Evolutionary conservation across 1,140 invertebrate genomes (phyloP).

Genomic region (Micrasema minimum): DNA sequence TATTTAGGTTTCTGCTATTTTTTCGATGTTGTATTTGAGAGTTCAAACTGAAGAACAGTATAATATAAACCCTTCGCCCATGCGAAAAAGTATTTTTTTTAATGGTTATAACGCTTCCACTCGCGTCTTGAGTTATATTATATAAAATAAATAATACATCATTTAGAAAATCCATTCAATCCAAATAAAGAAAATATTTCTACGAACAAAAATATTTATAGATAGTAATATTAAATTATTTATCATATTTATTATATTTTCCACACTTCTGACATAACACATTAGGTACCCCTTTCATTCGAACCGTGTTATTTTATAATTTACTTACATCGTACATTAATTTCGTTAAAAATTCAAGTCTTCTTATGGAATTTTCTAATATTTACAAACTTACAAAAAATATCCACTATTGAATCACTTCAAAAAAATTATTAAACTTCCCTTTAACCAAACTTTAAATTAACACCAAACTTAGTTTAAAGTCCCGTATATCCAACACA

Average conservation of each 20-base stretch:
- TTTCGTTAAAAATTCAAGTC: constrained; percentile 29
- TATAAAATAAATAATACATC: not conserved
- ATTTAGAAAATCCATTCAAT: not conserved
- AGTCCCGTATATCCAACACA: constrained; percentile 20
- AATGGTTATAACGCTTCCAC: too few species aligned
- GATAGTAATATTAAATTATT: not conserved
- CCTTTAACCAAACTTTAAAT: not conserved
- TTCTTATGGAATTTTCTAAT: constrained; percentile 28
- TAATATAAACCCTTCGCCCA: too few species aligned
- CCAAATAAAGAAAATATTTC: not conserved
- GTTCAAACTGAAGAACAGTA: too few species aligned
- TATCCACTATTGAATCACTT: not conserved
- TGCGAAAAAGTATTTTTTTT: too few species aligned
- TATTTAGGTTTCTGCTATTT: too few species aligned
- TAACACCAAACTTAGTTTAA: not conserved
- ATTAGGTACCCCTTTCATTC: constrained; percentile 6
- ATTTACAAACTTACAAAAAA: constrained; percentile 30
- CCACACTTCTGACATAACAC: not conserved
- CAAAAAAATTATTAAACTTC: not conserved
- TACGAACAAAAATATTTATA: not conserved
- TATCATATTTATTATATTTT: not conserved
- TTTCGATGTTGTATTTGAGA: too few species aligned
- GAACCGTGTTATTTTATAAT: not conserved
- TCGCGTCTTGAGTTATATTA: not conserved
- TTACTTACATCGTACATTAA: constrained; percentile 1